These are phyloP conservation scores for Cynocephalus volans DNA, from an alignment of 2,113 vertebrate species.

Conservation along the genomic window DNA sequence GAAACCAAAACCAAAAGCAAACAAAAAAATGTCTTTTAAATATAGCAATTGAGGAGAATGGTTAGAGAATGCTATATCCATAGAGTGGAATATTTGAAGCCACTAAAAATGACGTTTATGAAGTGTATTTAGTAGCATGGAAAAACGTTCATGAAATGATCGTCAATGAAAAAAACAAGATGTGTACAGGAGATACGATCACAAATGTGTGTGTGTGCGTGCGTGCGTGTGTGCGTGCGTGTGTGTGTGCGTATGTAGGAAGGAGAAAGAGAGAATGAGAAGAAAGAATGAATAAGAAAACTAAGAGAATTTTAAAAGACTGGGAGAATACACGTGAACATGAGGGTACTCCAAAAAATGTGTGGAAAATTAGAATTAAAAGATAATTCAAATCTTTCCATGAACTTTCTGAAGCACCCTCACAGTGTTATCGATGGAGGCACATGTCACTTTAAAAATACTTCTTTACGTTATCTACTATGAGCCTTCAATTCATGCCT, in stretches of 20 bases:
- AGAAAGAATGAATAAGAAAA: not conserved
- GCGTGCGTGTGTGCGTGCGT: too few relatives aligned
- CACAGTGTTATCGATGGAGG: accelerated
- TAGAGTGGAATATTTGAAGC: not conserved
- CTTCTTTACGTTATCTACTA: not conserved
- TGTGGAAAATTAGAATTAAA: too few relatives aligned
- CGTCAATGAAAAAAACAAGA: not conserved
- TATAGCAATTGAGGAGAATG: not conserved
- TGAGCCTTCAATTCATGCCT: not conserved
- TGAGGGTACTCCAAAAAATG: too few relatives aligned
- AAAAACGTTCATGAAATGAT: not conserved
- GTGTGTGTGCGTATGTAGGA: too few relatives aligned
- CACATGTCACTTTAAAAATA: not conserved
- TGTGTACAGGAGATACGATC: not conserved
- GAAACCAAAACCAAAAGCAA: too few relatives aligned
- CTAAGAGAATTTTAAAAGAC: not conserved
- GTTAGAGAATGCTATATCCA: not conserved
- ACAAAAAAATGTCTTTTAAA: not conserved
- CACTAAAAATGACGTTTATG: not conserved
- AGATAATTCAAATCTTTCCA: too few relatives aligned
- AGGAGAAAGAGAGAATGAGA: not conserved
- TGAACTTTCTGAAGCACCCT: too few relatives aligned
- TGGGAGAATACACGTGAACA: not conserved
- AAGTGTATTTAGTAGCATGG: not conserved
- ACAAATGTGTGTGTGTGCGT: not conserved